Base-by-base conservation (phyloP, 2,888 invertebrate species). In the Protophormia terraenovae region DNA sequence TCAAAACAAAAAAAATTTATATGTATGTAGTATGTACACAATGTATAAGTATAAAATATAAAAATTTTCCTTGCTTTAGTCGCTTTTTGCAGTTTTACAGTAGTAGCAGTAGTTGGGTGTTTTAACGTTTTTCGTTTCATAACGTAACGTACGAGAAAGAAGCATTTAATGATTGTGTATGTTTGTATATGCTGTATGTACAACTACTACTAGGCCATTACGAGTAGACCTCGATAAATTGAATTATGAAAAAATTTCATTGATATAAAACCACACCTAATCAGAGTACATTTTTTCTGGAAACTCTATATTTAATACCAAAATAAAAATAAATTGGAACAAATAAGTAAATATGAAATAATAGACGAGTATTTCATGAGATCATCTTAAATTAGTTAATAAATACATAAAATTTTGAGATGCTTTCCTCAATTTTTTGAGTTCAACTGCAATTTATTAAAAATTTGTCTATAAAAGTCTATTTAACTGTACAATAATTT, bases 121-220 rank as follows among this genome's bases (percentile, higher is more conserved):
- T 27, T 38, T 29, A 53, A 64, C 45, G 38, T 47, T 64, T 76
- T 67, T 69, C 53, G 53, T 75, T 78, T 78, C 50, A 41, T 27
- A 69, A 72, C 50, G 14, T 72, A 47, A 10, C 19, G 50, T 69
- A 62, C 71, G 35, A 66, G 53, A 67, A 73, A 45, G 45, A 73
- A 76, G 67, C 32, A 75, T 81, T 53, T 41, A 62, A 45, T 69
- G 72, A 38, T 62, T 66, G 19, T 78, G 47, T 60, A 66, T 27
- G 8, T 50, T 53, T 35, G 50, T 16, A 12, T 32, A 29, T 64
- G 53, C 45, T 22, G 8, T 27, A 38, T 50, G 29, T 69, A 62
- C 47, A 22, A 38, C 4, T 19, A 10, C 32, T 32, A 71, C 67
- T 62, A 47, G 38, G 69, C 58, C 41, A 41, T 16, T 41, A 71